Base-by-base conservation (phyloP, 2,113 vertebrate genomes). In the Xiphophorus maculatus region DNA sequence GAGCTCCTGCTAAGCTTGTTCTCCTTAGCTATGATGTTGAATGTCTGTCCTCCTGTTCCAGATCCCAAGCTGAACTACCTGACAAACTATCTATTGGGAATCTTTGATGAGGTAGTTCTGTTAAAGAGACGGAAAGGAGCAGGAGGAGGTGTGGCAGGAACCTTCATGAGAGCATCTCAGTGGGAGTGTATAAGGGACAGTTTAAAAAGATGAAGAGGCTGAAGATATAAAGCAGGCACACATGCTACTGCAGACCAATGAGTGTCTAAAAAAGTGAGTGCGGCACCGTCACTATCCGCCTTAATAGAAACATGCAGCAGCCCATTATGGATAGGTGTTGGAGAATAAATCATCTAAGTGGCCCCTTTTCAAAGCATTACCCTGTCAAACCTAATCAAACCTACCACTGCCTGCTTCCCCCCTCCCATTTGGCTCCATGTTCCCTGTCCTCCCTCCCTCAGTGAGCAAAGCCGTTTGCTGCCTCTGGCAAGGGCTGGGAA, bases 401-500 rank as follows among this genome's bases (percentile, higher is more conserved):
- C 86, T 85, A 87, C 88, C 86, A 85, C 84, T 77, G 73, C 88
- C 44, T 58, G 25, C 83, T 67, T 70, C 42, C 80, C 76, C 82
- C 69, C 73, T 74, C 76, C 74, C 74, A 74, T 85, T 76, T 79
- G 51, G 48, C 69, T 19, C 65, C 25, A 30, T 73, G 65, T 66
- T 66, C 73, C 62, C 75, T 73, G 79, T 71, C 79, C 73, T 80
- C 76, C 74, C 81, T 87, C 83, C 84, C 83, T 84, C 63, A 71
- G 83, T 78, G 82, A 90, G 91, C 89, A 92, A 92, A 92, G 91
- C 92, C 88, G 66, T 90, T 91, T 74, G 73, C 83, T 10, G 93
- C 93, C 93, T 91, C 85, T 92, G 93, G 93, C 93, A 93, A 94
- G 93, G 93, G 92, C 93, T 94, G 92, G 84, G 77, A 93, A 93